Conservation (phyloP, 2,888 invertebrate genomes). For the Mesorhabditis sp. region DNA sequence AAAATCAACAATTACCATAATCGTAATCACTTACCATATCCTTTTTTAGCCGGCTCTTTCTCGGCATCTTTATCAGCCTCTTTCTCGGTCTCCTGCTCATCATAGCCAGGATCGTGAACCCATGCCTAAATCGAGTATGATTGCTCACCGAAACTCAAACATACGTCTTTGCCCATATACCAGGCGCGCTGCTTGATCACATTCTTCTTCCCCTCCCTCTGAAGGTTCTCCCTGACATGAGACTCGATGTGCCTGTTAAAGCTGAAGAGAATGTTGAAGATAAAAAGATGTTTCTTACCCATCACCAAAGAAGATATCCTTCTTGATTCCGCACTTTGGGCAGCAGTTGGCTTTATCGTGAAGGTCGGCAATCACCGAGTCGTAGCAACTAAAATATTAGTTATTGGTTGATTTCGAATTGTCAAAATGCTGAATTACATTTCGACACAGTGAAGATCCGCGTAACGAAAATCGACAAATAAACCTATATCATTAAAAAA, state of each 20-base stretch:
- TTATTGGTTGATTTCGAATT: conserved; percentile 9
- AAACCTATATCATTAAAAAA: background rate
- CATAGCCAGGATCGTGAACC: background rate
- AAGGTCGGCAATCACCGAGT: conserved; percentile 70
- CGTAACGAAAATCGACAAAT: conserved; percentile 3
- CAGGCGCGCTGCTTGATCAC: conserved; percentile 16
- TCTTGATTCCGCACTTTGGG: conserved; percentile 85
- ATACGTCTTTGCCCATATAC: too few relatives aligned
- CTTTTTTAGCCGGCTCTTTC: background rate
- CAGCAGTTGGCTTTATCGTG: conserved; percentile 82
- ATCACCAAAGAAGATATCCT: conserved; percentile 11
- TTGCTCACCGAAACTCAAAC: too few relatives aligned
- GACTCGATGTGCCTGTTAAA: conserved; percentile 78
- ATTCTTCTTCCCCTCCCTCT: conserved; percentile 70
- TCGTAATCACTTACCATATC: background rate
- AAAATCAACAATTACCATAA: too few relatives aligned
- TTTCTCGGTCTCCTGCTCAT: background rate
- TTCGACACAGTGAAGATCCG: conserved; percentile 9
- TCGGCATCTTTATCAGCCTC: background rate
- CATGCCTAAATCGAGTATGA: background rate
- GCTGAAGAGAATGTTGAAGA: background rate
- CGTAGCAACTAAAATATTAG: conserved; percentile 68
- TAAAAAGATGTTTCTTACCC: conserved; percentile 14
- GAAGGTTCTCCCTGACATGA: conserved; percentile 88
- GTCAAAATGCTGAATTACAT: conserved; percentile 16